A percentile compares a stretch with the other conserved stretches of the same genome.
Conservation (phyloP, 2,797 vertebrate genomes). For the Crenichthys baileyi region DNA sequence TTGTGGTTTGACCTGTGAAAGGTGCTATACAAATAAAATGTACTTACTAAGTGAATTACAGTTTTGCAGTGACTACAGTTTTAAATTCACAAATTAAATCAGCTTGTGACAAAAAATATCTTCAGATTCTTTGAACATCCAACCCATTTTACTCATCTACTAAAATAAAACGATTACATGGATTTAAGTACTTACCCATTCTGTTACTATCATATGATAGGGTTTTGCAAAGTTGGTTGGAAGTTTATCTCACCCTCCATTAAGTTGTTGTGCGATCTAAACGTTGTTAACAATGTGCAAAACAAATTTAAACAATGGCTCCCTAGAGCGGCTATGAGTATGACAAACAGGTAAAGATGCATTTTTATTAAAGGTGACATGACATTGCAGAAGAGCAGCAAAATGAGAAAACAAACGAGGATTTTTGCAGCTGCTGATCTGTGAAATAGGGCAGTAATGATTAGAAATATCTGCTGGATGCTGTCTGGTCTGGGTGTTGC, state of each 20-base stretch:
- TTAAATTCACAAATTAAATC: not conserved
- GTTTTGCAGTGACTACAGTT: not conserved
- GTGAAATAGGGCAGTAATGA: conserved; percentile 20
- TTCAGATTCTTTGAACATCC: not conserved
- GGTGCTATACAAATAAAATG: too few relatives aligned
- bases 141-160: not conserved
- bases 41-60: not conserved
- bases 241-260: too few relatives aligned
- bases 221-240: too few relatives aligned
- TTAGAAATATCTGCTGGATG: conserved; percentile 15
- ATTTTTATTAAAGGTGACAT: not conserved
- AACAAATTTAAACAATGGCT: not conserved
- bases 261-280: too few relatives aligned
- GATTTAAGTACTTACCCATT: not conserved
- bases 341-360: not conserved
- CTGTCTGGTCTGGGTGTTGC: conserved; percentile 3
- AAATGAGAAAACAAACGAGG: not conserved
- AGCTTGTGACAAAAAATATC: too few relatives aligned
- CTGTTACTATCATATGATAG: not conserved
- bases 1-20: too few relatives aligned
- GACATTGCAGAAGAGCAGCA: not conserved
- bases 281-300: not conserved
- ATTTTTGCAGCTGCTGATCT: conserved; percentile 12
- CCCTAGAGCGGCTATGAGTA: not conserved
- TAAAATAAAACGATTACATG: not conserved